Base-by-base conservation (phyloP, 2,888 invertebrate genomes). In the Cosmia trapezina region DNA sequence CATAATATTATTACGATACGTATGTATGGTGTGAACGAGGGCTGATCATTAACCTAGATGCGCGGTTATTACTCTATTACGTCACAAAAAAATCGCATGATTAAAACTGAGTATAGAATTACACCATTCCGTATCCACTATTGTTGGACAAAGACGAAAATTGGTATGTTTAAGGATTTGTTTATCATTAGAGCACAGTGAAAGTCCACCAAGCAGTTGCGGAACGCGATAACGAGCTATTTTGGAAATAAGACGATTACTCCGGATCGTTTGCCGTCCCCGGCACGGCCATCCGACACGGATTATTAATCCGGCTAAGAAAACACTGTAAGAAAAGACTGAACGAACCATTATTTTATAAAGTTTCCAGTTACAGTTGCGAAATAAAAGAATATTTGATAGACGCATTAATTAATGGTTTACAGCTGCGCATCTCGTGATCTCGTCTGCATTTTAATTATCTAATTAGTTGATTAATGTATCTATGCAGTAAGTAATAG, bases 241-340 rank as follows among this genome's bases (percentile, higher is more conserved):
- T 79, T 72, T 77, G 74, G 66, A 81, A 82, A 76, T 86, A 78
- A 78, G 79, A 82, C 77, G 74, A 84, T 86, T 87, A 85, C 70
- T 65, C 65, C 53, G 56, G 70, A 53, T 65, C 73, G 76, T 79
- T 82, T 67, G 67, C 70, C 63, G 61, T 71, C 76, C 63, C 37
- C 60, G 59, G 65, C 57, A 73, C 65, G 77, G 59, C 75, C 73
- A 80, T 80, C 81, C 78, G 86, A 84, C 79, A 84, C 76, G 76
- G 86, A 69, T 82, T 83, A 84, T 85, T 88, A 88, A 85, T 86
- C 81, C 80, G 22, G 78, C 61, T 65, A 75, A 79, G 69, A 77
- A 78, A 85, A 82, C 61, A 68, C 19, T 67, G 59, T 53, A 19
- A 33, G 59, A 22, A 73, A 59, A 49, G 49, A 69, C 28, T 69